Evolutionary conservation across 2,888 invertebrate genomes (phyloP), one percentile per base, ranked within the genome.

Genomic region (Adelphocoris suturalis): DNA sequence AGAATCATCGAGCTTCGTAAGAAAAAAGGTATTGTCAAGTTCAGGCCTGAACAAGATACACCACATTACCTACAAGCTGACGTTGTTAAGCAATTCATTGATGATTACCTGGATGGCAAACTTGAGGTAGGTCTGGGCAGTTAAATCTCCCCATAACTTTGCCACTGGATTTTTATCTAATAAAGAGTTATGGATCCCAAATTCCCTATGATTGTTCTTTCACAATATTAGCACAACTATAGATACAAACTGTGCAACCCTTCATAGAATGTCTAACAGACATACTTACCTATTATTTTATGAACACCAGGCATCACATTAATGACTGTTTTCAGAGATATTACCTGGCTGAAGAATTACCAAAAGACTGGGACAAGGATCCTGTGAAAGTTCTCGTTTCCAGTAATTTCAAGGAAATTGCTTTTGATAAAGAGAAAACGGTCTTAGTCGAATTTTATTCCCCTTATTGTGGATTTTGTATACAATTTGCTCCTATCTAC

Each of bases 391-490:
- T 95, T 87, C 95, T 99, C 90, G 99, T 99, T 90, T 97, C 98
- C 91, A 96, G 96, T 93, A 99, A 99, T 95, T 99, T 99, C 94
- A 97, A 98, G 92, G 96, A 97, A 92, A 97, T 99, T 92, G 99
- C 96, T 85, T 95, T 97, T 92, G 97, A 99, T 94, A 95, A 95
- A 92, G 95, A 94, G 92, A 99, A 99, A 95, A 96, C 96, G 93
- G 99, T 99, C 85, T 95, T 99, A 90, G 99, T 99, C 91, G 99
- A 99, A 95, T 99, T 99, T 95, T 99, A 99, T 94, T 99, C 99
- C 88, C 99, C 99, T 91, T 99, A 99, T 99, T 98, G 97, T 94
- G 99, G 98, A 90, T 99, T 99, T 94, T 99, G 99, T 96, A 99
- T 99, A 93, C 98, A 99, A 94, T 95, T 99, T 93, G 97, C 95